Evolutionary conservation across 2,113 vertebrate species (phyloP).

Genomic region (Loxodonta africana): DNA sequence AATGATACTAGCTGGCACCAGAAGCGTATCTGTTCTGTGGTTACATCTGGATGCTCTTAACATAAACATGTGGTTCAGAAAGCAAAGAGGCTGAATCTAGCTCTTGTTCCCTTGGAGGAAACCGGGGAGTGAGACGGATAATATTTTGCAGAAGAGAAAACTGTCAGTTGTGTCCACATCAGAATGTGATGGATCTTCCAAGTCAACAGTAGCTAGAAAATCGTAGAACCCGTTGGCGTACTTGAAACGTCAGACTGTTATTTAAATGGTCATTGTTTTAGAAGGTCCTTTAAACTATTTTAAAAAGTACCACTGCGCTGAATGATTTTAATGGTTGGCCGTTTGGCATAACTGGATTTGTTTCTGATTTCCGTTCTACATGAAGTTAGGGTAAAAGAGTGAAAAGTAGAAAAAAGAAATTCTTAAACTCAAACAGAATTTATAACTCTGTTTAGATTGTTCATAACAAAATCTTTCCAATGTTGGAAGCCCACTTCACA

Average conservation of each 20-base stretch:
- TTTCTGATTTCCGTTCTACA: slow-evolving; percentile 47
- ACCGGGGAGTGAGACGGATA: neutral
- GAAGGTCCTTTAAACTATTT: slow-evolving; percentile 18
- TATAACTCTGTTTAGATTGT: slow-evolving; percentile 2
- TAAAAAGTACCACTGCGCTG: neutral
- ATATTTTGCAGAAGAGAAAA: slow-evolving; percentile 19
- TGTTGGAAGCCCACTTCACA: neutral
- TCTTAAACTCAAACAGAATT: slow-evolving; percentile 24
- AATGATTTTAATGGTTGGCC: slow-evolving; percentile 51
- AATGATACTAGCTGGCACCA: neutral
- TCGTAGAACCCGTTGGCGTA: neutral
- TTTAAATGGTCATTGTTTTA: neutral
- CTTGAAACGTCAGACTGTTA: neutral
- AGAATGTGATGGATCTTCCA: neutral
- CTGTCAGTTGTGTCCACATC: neutral
- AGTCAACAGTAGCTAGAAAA: neutral
- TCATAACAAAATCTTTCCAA: slow-evolving; percentile 30
- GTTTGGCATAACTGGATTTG: slow-evolving; percentile 43
- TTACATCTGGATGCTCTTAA: neutral
- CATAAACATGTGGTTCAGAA: neutral
- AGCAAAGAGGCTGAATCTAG: neutral
- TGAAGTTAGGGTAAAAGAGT: neutral
- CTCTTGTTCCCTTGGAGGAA: neutral
- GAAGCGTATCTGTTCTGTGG: neutral
- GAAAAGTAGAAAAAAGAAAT: neutral